Conservation (phyloP, 2,888 invertebrate species). For the Ryuthela nishihirai region DNA sequence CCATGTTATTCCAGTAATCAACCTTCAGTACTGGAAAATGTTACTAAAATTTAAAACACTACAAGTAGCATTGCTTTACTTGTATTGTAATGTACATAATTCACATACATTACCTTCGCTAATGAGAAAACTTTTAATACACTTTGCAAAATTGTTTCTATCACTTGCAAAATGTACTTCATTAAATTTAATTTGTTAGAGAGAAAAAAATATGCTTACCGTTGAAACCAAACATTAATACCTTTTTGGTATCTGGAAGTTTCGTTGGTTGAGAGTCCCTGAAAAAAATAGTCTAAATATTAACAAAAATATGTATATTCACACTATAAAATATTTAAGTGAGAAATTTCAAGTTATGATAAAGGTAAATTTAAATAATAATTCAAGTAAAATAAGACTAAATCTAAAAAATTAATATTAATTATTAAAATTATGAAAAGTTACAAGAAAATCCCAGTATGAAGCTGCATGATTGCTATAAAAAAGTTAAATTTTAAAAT, state of each 20-base stretch:
- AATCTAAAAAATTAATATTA: no score
- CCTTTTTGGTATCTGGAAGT: conserved; percentile 70
- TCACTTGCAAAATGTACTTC: not conserved
- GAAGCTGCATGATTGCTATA: not conserved
- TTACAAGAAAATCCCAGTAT: not conserved
- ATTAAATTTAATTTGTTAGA: not conserved
- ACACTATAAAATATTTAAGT: not conserved
- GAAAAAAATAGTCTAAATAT: conserved; percentile 42
- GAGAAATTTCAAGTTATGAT: not conserved
- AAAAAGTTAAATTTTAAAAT: no score
- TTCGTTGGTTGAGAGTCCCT: conserved; percentile 59
- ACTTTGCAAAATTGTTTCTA: not conserved
- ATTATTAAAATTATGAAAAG: no score
- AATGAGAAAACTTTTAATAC: no score
- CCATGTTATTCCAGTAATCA: no score
- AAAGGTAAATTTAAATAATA: no score
- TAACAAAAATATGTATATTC: not conserved
- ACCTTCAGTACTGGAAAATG: no score
- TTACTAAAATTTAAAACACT: not conserved
- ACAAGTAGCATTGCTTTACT: no score
- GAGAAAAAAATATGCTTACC: conserved; percentile 41
- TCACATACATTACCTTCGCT: no score
- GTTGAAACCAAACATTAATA: conserved; percentile 77
- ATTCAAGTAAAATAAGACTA: no score
- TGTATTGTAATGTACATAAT: no score